Evolutionary conservation across 2,888 invertebrate species (phyloP).

Genomic region (Eupsilia transversa): DNA sequence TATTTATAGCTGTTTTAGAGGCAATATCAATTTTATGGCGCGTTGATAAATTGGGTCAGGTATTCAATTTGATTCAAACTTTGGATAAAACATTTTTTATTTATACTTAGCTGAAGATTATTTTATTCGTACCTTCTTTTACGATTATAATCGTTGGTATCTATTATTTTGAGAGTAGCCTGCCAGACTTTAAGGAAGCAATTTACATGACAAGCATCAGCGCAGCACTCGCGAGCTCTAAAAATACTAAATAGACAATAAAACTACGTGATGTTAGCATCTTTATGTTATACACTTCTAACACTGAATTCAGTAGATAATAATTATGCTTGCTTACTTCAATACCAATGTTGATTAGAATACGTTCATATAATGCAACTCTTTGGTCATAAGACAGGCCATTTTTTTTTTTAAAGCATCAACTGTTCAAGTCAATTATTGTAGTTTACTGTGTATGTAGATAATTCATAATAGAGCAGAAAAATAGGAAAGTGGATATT

Average conservation of each 20-base stretch:
- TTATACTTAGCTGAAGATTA: neutral
- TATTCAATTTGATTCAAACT: conserved; percentile 31
- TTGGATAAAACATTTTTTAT: neutral
- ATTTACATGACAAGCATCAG: conserved; percentile 46
- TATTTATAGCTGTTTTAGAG: conserved; percentile 44
- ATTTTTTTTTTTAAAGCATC: neutral
- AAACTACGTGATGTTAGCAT: conserved; percentile 20
- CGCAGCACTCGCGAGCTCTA: conserved; percentile 34
- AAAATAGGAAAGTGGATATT: neutral
- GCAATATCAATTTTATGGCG: conserved; percentile 36
- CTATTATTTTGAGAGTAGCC: neutral
- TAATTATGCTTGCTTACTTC: neutral
- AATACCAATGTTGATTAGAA: neutral
- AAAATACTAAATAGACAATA: conserved; percentile 47
- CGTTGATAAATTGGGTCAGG: conserved; percentile 12
- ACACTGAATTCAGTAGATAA: neutral
- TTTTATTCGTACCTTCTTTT: neutral
- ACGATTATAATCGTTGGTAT: no score
- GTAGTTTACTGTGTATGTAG: neutral
- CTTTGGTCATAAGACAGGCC: neutral
- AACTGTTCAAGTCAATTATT: neutral
- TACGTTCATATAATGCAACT: neutral
- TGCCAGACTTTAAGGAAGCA: conserved; percentile 10
- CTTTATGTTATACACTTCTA: neutral
- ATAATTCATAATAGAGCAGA: neutral